Conservation (phyloP, 2,797 vertebrate species). For the Gallinago stenura region DNA sequence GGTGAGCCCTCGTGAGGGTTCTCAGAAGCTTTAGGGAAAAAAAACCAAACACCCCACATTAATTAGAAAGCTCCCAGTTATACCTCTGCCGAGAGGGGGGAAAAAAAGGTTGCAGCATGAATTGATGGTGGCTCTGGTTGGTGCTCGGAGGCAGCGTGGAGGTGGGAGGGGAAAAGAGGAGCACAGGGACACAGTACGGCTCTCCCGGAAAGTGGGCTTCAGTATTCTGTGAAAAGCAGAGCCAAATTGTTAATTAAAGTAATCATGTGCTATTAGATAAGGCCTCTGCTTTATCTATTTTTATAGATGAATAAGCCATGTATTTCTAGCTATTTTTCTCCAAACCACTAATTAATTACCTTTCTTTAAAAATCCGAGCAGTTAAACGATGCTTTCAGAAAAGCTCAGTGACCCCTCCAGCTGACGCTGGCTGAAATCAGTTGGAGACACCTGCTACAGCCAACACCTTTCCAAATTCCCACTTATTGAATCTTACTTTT, state of each 20-base stretch:
- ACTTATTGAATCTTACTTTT: background rate
- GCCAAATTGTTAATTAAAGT: constrained; percentile 47
- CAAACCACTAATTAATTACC: constrained; percentile 2
- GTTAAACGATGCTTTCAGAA: background rate
- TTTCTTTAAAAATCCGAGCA: background rate
- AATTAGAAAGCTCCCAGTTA: background rate
- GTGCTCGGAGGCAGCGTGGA: background rate
- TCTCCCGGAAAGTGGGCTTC: background rate
- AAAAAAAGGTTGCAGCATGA: background rate
- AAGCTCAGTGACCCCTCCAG: constrained; percentile 6
- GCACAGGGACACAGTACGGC: background rate
- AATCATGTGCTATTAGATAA: constrained; percentile 3
- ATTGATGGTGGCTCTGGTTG: background rate
- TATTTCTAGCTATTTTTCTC: background rate
- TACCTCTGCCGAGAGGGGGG: background rate
- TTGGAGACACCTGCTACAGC: background rate
- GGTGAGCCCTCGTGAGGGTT: background rate
- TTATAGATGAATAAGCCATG: background rate
- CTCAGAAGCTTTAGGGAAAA: background rate
- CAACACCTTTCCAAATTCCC: background rate
- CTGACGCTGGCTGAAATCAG: background rate
- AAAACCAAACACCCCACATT: accelerated
- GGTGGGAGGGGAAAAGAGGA: background rate
- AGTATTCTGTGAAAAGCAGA: background rate
- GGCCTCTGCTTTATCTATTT: background rate